A percentile compares a stretch with the other conserved stretches of the same genome.
Evolutionary conservation across 2,797 vertebrate species (phyloP).

Genomic region (Malurus leucopterus): DNA sequence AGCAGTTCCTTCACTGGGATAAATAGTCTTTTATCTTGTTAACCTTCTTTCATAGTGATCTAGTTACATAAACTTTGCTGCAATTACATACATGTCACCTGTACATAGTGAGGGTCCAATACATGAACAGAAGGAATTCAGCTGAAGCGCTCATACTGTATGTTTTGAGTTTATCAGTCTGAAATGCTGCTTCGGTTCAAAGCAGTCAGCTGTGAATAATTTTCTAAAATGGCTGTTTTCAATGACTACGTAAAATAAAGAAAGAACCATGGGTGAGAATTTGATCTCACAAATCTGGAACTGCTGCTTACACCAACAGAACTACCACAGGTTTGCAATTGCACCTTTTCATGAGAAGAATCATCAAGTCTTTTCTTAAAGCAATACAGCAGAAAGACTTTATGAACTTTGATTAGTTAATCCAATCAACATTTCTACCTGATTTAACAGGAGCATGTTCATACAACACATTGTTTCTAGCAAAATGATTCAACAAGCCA

Average conservation of each 20-base stretch:
- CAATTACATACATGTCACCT: not conserved
- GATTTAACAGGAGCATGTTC: not conserved
- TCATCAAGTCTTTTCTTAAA: not conserved
- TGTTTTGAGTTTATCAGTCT: not conserved
- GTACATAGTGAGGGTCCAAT: not conserved
- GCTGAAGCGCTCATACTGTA: not conserved
- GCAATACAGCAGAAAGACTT: not conserved
- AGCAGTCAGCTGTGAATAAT: not conserved
- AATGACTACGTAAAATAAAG: not conserved
- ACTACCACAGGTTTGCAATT: not conserved
- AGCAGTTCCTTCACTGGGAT: conserved; percentile 29
- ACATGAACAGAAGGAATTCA: not conserved
- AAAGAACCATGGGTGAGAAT: not conserved
- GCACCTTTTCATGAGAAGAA: not conserved
- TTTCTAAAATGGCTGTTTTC: not conserved
- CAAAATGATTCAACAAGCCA: conserved; percentile 10
- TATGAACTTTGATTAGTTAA: not conserved
- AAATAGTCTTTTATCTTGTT: conserved; percentile 55
- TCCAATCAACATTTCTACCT: not conserved
- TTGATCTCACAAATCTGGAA: not conserved
- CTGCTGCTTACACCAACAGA: not conserved
- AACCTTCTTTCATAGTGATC: conserved; percentile 47
- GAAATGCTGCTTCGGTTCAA: not conserved
- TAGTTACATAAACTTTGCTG: conserved; percentile 57
- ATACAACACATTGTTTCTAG: not conserved